Evolutionary conservation across 2,888 invertebrate genomes (phyloP), one percentile per base, ranked within the genome.

Genomic region (Drosophila ustulata): DNA sequence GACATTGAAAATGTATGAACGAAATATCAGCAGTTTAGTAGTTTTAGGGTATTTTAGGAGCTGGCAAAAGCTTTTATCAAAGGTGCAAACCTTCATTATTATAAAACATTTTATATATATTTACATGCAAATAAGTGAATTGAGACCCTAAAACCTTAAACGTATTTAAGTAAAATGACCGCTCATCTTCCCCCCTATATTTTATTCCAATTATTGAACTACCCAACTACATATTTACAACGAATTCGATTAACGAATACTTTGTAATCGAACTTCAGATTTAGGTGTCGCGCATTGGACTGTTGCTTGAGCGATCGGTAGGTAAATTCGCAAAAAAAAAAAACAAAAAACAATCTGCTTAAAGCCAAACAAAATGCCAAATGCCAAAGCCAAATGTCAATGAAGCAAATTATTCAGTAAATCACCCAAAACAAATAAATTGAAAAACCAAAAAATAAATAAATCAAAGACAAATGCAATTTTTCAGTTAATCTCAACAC

Each of bases 281-380:
- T 68, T 89, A 92, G 90, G 83, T 85, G 74, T 82, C 82, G 71
- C 71, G 86, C 86, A 78, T 85, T 85, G 91, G 91, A 90, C 75
- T 87, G 68, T 77, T 88, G 73, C 81, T 85, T 81, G 78, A 75
- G 76, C 74, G 75, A 82, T 81, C 87, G 92, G 91, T 91, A 91
- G 91, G 92, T 92, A 91, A 88, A 78, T 78, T 85, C 61, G 79
- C 72, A 65, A 74, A 71, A 50, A 67, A 41, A 58, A 63, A 66
- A 70, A 65, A 62, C 59, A 67, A 77, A 68, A 49, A 49, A 57
- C 34, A 53, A 64, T 13, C 46, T 66, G 63, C 63, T 63, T 63
- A 62, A 53, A 13, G 43, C 34, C 45, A 53, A 63, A 56, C 56
- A 56, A 73, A 61, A 61, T 55, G 65, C 66, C 64, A 75, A 68